phyloP scores from a whole-genome alignment of 2,888 invertebrate genomes.

The Athrips mouffetella region DNA sequence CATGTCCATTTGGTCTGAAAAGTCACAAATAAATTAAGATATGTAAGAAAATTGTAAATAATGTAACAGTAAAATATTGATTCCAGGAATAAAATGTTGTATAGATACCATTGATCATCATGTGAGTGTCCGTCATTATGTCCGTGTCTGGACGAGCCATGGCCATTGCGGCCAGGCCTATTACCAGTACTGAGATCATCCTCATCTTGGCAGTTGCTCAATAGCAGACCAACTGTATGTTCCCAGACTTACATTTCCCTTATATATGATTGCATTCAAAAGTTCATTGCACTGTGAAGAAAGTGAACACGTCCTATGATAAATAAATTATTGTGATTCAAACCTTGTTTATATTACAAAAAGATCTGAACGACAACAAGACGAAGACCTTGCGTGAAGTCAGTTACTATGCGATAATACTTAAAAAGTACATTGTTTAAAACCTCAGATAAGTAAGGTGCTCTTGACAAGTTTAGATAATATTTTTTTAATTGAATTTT shows the following conservation, averaged over 20 bases:
- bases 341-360: no score
- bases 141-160: slow-evolving; percentile 37
- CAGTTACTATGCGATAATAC: no score
- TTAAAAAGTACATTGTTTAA: no score
- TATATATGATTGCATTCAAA: not conserved
- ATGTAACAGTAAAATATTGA: no score
- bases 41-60: not conserved
- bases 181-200: slow-evolving; percentile 44
- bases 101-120: slow-evolving; percentile 1
- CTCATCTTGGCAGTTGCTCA: slow-evolving; percentile 46
- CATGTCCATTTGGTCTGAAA: slow-evolving; percentile 61
- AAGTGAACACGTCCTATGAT: no score
- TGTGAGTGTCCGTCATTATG: not conserved
- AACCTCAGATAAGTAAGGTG: no score
- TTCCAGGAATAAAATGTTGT: no score
- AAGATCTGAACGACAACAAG: no score
- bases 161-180: slow-evolving; percentile 57
- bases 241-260: not conserved
- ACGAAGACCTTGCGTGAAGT: no score
- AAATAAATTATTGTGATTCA: no score
- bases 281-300: not conserved
- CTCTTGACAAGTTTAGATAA: no score
- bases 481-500: no score
- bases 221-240: slow-evolving; percentile 10
- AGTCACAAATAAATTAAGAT: not conserved